Conservation (phyloP, 2,113 vertebrate species). For the Leucopsar rothschildi region DNA sequence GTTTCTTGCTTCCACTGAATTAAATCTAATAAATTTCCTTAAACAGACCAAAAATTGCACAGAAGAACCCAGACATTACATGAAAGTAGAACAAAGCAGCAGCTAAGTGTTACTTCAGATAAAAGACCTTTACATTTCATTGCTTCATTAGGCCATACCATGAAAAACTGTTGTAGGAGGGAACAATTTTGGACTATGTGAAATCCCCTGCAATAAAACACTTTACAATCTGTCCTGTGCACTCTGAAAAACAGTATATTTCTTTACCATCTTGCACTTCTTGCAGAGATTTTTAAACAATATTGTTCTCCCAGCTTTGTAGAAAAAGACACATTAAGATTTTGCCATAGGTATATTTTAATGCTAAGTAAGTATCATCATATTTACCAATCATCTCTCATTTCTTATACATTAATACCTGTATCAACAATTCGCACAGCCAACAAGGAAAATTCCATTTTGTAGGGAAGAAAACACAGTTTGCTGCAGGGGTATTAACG, state of each 20-base stretch:
- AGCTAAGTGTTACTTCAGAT: constrained; percentile 47
- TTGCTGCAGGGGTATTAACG: neutral
- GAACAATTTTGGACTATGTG: constrained; percentile 50
- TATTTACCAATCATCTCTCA: neutral
- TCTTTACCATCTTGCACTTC: neutral
- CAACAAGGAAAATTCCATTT: neutral
- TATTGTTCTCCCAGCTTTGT: neutral
- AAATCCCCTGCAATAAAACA: constrained; percentile 52
- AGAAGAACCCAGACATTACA: constrained; percentile 34
- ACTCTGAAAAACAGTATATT: constrained; percentile 41
- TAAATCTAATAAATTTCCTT: constrained; percentile 31
- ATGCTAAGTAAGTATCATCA: neutral
- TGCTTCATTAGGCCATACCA: constrained; percentile 58
- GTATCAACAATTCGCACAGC: neutral
- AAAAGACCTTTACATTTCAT: constrained; percentile 53
- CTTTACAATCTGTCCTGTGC: constrained; percentile 2
- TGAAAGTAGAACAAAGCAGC: constrained; percentile 31
- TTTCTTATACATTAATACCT: neutral
- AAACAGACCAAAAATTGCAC: constrained; percentile 51
- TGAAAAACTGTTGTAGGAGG: constrained; percentile 33
- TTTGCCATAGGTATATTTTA: neutral
- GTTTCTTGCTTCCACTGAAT: constrained; percentile 9
- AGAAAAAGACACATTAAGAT: neutral
- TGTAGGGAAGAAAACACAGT: neutral
- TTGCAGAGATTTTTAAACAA: neutral